phyloP scores from a whole-genome alignment of 2,888 invertebrate genomes.

The Caenorhabditis virilis region DNA sequence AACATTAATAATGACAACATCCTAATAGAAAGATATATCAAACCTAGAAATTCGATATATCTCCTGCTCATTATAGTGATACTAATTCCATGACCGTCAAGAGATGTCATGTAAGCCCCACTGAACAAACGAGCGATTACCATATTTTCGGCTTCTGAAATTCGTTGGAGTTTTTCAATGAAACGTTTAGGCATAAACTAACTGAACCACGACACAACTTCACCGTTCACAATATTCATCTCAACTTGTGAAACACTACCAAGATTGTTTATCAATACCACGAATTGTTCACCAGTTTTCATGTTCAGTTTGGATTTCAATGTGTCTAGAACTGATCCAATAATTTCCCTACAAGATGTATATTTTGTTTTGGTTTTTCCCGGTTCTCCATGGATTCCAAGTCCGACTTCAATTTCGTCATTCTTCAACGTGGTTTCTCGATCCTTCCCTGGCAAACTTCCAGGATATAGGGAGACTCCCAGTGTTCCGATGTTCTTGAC shows the following conservation, averaged over 20 bases:
- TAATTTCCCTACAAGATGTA: slow-evolving; percentile 69
- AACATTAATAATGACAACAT: neutral
- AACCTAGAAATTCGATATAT: slow-evolving; percentile 36
- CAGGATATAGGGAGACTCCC: slow-evolving; percentile 77
- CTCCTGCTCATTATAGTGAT: slow-evolving; percentile 74
- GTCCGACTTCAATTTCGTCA: slow-evolving; percentile 75
- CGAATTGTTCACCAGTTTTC: slow-evolving; percentile 71
- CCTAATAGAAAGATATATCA: neutral
- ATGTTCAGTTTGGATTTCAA: slow-evolving; percentile 69
- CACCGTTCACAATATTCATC: slow-evolving; percentile 78
- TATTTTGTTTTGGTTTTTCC: slow-evolving; percentile 72
- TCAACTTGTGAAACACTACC: slow-evolving; percentile 80
- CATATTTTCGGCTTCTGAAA: slow-evolving; percentile 41
- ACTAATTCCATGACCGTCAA: slow-evolving; percentile 81
- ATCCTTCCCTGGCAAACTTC: slow-evolving; percentile 76
- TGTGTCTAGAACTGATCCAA: slow-evolving; percentile 70
- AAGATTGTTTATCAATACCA: slow-evolving; percentile 80
- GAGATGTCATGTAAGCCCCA: slow-evolving; percentile 74
- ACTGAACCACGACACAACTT: slow-evolving; percentile 77
- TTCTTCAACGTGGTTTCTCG: slow-evolving; percentile 75
- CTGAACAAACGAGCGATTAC: slow-evolving; percentile 68
- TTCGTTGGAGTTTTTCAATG: neutral
- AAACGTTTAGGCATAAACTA: slow-evolving; percentile 57
- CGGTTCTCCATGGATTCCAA: slow-evolving; percentile 71
- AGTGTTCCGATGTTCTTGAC: slow-evolving; percentile 74